Conservation (phyloP, 2,113 vertebrate species). For the Typhlomys cinereus region DNA sequence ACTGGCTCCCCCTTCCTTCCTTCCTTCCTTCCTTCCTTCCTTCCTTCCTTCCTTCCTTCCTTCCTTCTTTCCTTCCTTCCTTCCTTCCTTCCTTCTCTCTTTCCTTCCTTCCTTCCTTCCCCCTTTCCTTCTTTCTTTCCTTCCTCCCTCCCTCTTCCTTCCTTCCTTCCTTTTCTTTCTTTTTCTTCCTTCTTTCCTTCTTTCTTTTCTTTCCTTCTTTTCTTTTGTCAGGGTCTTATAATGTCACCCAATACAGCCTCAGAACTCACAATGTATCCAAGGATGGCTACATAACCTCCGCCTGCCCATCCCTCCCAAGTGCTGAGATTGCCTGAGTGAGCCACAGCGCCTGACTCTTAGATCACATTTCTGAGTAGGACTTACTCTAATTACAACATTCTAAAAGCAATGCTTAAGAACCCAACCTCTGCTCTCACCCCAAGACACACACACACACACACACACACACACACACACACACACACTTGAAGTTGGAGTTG, state of each 20-base stretch:
- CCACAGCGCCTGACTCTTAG: neutral
- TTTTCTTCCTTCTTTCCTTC: neutral
- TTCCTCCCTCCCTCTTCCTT: too few relatives aligned
- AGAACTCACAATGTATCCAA: neutral
- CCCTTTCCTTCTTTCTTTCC: too few relatives aligned
- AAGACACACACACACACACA: slow-evolving; percentile 69
- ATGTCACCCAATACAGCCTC: neutral
- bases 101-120: too few relatives aligned
- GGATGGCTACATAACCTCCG: neutral
- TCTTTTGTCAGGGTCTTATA: neutral
- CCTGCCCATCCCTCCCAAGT: neutral
- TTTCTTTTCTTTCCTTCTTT: neutral
- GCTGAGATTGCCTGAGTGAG: neutral
- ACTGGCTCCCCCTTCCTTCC: too few relatives aligned
- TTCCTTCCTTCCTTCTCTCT: too few relatives aligned
- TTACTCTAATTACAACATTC: slow-evolving; percentile 78
- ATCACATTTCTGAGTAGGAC: slow-evolving; percentile 76
- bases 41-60: too few relatives aligned
- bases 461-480: slow-evolving; percentile 73
- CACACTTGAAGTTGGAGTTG: slow-evolving; percentile 77
- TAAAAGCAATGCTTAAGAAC: slow-evolving; percentile 66
- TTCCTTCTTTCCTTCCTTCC: too few relatives aligned
- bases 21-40: too few relatives aligned
- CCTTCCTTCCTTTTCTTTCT: too few relatives aligned
- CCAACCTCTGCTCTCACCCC: neutral